Evolutionary conservation across 1,140 invertebrate genomes (phyloP), one percentile per base, ranked within the genome.

Genomic region (Globodera rostochiensis): DNA sequence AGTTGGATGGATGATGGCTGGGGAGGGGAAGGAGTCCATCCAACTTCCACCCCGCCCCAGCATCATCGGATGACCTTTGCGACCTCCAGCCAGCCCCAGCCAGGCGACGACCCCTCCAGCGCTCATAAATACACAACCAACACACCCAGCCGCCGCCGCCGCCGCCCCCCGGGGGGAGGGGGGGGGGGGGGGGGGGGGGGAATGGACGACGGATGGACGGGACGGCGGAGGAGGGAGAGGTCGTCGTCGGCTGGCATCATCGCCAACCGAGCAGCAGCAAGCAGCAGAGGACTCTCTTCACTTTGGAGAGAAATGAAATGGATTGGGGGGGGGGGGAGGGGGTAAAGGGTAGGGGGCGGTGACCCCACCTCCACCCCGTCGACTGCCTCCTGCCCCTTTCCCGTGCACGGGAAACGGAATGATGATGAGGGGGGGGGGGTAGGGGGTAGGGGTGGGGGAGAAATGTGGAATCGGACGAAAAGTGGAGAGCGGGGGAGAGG

Each of bases 51-150:
- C 57, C 57, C 57, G 57, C 57, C 57, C 57, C 50, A 50, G 50
- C n/a, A n/a, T n/a, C 50, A 60, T 60, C 57, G 57, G 57, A 60
- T 60, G 57, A 60, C 57, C 57, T 60, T 60, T 60, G 57, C 57
- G 57, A 60, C 57, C 57, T 15, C 9, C 50, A 60, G 57, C 57
- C 25, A 36, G 25, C 25, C 25, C 25, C 25, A 60, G 57, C 57
- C 57, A 60, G 57, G 57, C 57, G 57, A 60, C 57, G 57, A 60
- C 57, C 57, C 57, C 57, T 60, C 57, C 11, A 60, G 57, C 57
- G 57, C 57, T 60, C 57, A 60, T 60, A 60, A 60, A 60, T 60
- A 60, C 57, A 60, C 57, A 36, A 60, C 57, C 57, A 36, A 60
- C 57, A 11, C 11, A 4, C 57, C 4, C 57, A 4, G 15, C 5